These are phyloP conservation scores for Glomeris marginata DNA, from an alignment of 2,888 invertebrate species.

Conservation along the genomic window DNA sequence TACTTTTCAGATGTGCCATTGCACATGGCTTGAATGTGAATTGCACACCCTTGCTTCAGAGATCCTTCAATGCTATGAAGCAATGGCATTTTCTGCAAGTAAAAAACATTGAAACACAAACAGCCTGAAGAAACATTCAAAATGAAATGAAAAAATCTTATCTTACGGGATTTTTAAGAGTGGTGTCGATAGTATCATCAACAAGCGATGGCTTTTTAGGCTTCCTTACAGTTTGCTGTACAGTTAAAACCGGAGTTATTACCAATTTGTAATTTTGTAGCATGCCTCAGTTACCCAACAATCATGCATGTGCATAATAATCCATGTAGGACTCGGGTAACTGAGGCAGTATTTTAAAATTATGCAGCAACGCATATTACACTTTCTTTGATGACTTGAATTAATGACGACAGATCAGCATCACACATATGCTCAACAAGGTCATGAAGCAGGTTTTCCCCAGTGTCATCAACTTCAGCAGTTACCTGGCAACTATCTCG, in stretches of 20 bases:
- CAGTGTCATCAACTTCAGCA: constrained; percentile 25
- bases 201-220: constrained; percentile 2
- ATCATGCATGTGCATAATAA: too few species aligned
- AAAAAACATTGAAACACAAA: neutral
- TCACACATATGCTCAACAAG: constrained; percentile 28
- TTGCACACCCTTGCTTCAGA: constrained; percentile 12
- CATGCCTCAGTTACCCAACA: too few species aligned
- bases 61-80: constrained; percentile 11
- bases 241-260: neutral
- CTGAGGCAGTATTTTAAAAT: too few species aligned
- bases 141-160: neutral
- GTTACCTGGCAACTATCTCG: constrained; percentile 27
- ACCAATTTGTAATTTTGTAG: too few species aligned
- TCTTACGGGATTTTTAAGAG: constrained; percentile 13
- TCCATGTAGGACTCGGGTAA: too few species aligned
- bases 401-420: constrained; percentile 15
- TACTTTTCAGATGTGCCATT: constrained; percentile 12
- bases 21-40: constrained; percentile 8
- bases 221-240: constrained; percentile 13
- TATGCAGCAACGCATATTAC: constrained; percentile 2
- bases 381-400: constrained; percentile 16
- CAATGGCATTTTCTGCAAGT: constrained; percentile 11
- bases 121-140: neutral
- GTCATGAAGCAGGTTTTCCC: constrained; percentile 29
- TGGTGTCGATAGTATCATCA: constrained; percentile 12